Base-by-base conservation (phyloP, 1,140 invertebrate genomes). In the Cyclargus thomasi region DNA sequence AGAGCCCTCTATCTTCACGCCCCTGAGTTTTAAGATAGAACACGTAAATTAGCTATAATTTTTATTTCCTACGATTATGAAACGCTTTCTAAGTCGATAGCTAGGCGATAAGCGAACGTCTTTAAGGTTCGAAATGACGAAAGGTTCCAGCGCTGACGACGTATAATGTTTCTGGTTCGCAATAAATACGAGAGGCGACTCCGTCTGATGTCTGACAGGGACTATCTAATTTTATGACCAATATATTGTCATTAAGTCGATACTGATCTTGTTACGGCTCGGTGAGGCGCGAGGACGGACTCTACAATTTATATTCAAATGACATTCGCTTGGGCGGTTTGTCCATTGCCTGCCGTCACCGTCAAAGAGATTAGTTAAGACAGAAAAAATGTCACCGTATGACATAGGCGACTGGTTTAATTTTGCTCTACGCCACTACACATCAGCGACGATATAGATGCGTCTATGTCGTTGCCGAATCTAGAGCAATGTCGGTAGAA, bases 201-300 rank as follows among this genome's bases (percentile, higher is more conserved):
- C 68, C 71, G 76, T 72, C 68, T 70, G 85, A 85, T 86, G 83
- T 86, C 83, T 74, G 87, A 87, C 81, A 80, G 80, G 81, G 86
- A 83, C 88, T 86, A 88, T 90, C 88, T 90, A 88, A 88, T 88
- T 90, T 90, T 90, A 90, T 87, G 86, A 88, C 85, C 86, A 90
- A 90, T 90, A 90, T 90, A 90, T 90, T 90, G 86, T 90, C 88
- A 90, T 90, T 90, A 90, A 86, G 83, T 84, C 82, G 88, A 90
- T 90, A 88, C 86, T 88, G 88, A 88, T 88, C 88, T 88, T 90
- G 88, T 90, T 88, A 88, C 88, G 88, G 84, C 84, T 88, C 88
- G 88, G 88, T 86, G 80, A 85, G 80, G 85, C 79, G 79, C 83
- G 82, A 76, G 76, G 78, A 76, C 77, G 70, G 72, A 68, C 68